These are phyloP conservation scores for Tupaia tana DNA, from an alignment of 2,113 vertebrate genomes.

Conservation along the genomic window DNA sequence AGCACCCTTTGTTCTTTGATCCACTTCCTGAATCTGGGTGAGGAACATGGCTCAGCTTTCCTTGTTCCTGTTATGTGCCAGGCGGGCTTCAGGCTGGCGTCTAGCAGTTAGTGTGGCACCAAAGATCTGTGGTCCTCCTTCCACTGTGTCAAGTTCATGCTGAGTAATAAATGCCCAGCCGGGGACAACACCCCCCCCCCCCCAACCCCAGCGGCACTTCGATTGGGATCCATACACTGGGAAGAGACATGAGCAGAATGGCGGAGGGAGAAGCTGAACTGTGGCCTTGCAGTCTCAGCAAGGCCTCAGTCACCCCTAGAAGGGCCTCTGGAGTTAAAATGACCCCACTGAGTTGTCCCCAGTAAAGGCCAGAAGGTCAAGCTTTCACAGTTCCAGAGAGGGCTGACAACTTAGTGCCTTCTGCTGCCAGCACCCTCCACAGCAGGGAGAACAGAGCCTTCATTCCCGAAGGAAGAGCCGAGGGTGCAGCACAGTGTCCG, in stretches of 20 bases:
- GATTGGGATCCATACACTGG: not conserved
- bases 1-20: slow-evolving; percentile 39
- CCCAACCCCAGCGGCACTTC: too few relatives aligned
- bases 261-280: not conserved
- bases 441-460: not conserved
- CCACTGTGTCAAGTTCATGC: fast-evolving
- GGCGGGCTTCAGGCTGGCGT: not conserved
- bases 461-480: not conserved
- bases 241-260: not conserved
- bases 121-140: not conserved
- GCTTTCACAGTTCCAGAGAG: not conserved
- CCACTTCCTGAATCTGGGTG: not conserved
- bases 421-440: not conserved
- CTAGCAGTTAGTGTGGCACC: not conserved
- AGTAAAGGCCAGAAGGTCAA: not conserved
- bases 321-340: not conserved
- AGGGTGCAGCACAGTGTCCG: not conserved
- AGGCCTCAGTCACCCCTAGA: too few relatives aligned
- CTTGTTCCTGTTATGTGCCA: not conserved
- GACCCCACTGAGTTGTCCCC: not conserved
- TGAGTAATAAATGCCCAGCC: not conserved
- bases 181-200: not conserved
- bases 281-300: not conserved
- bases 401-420: not conserved
- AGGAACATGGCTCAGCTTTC: not conserved